phyloP scores from a whole-genome alignment of 1,140 invertebrate genomes.

The Lepidurus apus region DNA sequence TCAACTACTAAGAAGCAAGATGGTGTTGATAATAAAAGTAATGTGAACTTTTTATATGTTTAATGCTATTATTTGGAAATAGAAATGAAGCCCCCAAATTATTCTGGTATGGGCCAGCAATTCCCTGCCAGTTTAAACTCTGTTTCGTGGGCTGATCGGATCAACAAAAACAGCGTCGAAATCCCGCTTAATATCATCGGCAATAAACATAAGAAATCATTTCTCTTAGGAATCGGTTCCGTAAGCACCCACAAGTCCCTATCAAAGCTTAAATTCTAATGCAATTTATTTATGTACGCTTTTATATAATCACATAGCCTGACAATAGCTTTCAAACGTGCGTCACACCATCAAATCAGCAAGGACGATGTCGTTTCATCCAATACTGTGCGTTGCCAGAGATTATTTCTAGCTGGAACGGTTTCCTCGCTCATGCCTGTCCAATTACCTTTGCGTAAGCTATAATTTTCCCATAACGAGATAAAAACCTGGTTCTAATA shows the following conservation, averaged over 20 bases:
- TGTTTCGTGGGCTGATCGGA: neutral
- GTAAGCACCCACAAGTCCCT: neutral
- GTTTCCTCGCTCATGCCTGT: constrained; percentile 32
- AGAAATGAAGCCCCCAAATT: neutral
- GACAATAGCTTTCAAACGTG: constrained; percentile 28
- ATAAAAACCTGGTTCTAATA: neutral
- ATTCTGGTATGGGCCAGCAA: neutral
- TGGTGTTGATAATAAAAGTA: neutral
- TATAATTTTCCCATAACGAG: neutral
- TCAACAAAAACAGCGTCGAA: neutral
- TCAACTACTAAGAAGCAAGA: no score
- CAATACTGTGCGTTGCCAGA: constrained; percentile 30
- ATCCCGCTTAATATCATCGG: neutral
- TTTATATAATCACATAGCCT: constrained; percentile 26
- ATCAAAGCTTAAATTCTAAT: neutral
- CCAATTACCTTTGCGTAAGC: constrained; percentile 34
- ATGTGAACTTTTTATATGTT: neutral
- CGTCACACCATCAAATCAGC: constrained; percentile 23
- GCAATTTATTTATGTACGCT: neutral
- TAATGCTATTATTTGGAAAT: neutral
- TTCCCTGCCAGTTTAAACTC: neutral
- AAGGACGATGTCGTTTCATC: constrained; percentile 30
- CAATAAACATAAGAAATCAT: neutral
- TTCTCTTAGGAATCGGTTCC: neutral
- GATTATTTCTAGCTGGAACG: constrained; percentile 25